Percentiles rank a stretch among this genome's conserved stretches.
Evolutionary conservation across 2,797 vertebrate species (phyloP).

Genomic region (Hydrolagus colliei): DNA sequence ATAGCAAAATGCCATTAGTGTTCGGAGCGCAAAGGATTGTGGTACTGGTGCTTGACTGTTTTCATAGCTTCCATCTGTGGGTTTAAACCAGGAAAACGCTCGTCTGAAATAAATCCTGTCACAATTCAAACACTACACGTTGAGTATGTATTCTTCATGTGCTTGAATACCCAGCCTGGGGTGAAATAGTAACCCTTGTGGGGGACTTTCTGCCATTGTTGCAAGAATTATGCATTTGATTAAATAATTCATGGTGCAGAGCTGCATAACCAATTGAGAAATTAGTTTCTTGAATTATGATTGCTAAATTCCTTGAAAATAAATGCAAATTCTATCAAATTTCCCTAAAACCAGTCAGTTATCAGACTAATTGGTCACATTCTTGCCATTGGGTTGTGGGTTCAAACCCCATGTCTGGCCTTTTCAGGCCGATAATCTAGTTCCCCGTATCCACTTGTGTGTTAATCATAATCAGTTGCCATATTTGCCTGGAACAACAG

Average conservation of each 20-base stretch:
- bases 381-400: no score
- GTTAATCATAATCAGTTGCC: no score
- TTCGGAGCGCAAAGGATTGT: conserved; percentile 20
- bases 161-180: neutral
- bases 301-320: no score
- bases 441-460: no score
- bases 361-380: no score
- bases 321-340: no score
- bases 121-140: neutral
- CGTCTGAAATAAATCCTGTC: conserved; percentile 30
- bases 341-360: no score
- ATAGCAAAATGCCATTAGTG: conserved; percentile 28
- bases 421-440: no score
- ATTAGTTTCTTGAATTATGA: no score
- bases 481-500: no score
- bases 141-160: neutral
- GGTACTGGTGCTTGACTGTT: conserved; percentile 22
- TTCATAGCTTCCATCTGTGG: conserved; percentile 29
- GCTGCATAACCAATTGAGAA: neutral
- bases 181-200: neutral
- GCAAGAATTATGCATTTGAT: neutral
- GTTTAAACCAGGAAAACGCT: conserved; percentile 27
- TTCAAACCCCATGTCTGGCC: no score
- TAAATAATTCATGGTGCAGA: neutral
- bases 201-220: neutral